These are phyloP conservation scores for Drosophila bunnanda DNA, from an alignment of 2,888 invertebrate species.

Conservation along the genomic window DNA sequence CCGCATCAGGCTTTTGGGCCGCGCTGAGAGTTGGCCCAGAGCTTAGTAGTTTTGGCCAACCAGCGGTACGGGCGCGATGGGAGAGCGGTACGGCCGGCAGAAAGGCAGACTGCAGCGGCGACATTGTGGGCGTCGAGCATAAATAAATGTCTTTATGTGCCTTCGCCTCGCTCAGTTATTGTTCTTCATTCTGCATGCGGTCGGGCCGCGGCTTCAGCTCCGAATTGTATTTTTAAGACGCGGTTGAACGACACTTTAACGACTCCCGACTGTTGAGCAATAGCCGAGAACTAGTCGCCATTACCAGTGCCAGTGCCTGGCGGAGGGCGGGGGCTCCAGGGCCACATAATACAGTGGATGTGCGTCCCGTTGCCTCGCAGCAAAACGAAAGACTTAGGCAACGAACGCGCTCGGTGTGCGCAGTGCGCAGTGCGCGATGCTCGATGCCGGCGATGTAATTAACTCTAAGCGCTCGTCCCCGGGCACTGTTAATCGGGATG, in stretches of 20 bases:
- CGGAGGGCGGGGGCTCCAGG: constrained; percentile 13
- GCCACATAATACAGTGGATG: constrained; percentile 15
- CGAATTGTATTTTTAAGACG: constrained; percentile 57
- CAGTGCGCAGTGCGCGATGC: constrained; percentile 6
- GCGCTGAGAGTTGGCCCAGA: constrained; percentile 47
- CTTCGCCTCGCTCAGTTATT: constrained; percentile 64
- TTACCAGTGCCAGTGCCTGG: constrained; percentile 29
- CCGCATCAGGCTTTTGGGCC: constrained; percentile 16
- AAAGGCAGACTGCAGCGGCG: constrained; percentile 42
- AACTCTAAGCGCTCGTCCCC: constrained; percentile 47
- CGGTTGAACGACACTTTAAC: constrained; percentile 66
- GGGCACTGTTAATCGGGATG: constrained; percentile 46
- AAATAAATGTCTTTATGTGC: constrained; percentile 71
- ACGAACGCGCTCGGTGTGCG: constrained; percentile 49
- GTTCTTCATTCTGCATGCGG: constrained; percentile 61
- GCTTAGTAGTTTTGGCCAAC: constrained; percentile 31
- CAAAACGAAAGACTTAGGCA: constrained; percentile 59
- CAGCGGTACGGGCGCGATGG: constrained; percentile 14
- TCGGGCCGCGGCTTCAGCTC: constrained; percentile 37
- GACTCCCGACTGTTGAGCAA: constrained; percentile 49
- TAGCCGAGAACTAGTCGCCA: constrained; percentile 49
- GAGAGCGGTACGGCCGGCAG: constrained; percentile 39
- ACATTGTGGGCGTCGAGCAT: constrained; percentile 69
- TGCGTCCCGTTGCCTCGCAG: constrained; percentile 42
- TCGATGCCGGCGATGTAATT: constrained; percentile 48